These are phyloP conservation scores for Eucidaris tribuloides DNA, from an alignment of 35 echinoderm and acorn worm species.

Conservation along the genomic window DNA sequence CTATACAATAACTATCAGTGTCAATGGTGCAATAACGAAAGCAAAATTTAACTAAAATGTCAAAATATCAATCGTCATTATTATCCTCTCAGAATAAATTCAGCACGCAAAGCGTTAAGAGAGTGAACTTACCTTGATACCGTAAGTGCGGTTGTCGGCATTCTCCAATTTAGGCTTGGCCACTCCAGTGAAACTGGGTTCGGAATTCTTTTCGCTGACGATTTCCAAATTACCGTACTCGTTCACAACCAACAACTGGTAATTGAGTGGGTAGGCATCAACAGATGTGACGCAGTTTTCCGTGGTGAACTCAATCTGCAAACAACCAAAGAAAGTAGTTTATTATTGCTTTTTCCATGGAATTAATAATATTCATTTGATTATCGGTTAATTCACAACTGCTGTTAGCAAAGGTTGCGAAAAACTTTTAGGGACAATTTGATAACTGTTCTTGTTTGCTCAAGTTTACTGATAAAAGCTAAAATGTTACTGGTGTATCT, in stretches of 20 bases:
- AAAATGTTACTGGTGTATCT: no score
- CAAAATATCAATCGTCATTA: no score
- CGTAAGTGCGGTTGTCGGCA: conserved; percentile 44
- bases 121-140: conserved; percentile 41
- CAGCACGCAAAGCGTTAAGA: not conserved
- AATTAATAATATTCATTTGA: not conserved
- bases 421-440: not conserved
- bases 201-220: conserved; percentile 61
- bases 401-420: not conserved
- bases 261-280: conserved; percentile 72
- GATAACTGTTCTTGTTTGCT: no score
- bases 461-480: no score
- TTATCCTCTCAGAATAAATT: no score
- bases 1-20: no score
- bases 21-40: no score
- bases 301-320: conserved; percentile 43
- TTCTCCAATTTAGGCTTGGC: conserved; percentile 65
- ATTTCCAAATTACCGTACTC: conserved; percentile 43
- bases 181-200: conserved; percentile 53
- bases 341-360: not conserved
- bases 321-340: not conserved
- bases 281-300: conserved; percentile 82
- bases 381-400: not conserved
- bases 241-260: conserved; percentile 68
- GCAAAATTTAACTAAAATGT: no score